phyloP scores from a whole-genome alignment of 2,113 vertebrate genomes.

The Vulpes vulpes region DNA sequence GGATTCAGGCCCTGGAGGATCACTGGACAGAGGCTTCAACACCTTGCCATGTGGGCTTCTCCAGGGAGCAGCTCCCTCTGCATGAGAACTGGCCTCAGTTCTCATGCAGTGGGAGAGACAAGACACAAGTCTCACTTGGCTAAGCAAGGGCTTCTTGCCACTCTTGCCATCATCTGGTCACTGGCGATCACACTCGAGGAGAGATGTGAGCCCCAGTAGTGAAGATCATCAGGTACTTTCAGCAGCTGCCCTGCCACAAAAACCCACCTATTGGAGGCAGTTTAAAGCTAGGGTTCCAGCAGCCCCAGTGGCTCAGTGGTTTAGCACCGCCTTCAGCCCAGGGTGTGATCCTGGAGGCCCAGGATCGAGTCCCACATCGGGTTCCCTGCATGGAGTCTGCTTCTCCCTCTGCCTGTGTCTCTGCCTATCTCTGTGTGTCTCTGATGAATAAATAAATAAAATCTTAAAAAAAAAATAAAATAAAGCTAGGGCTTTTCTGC shows the following conservation, averaged over 20 bases:
- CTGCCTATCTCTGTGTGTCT: too few species aligned
- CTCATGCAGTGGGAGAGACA: accelerated
- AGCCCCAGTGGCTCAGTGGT: too few species aligned
- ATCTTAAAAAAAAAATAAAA: too few species aligned
- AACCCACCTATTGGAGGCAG: accelerated
- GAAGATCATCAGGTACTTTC: not conserved
- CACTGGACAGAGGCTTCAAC: accelerated
- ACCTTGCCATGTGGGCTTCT: accelerated
- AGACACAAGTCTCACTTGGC: accelerated
- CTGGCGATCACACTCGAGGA: accelerated
- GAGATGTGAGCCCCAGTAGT: accelerated
- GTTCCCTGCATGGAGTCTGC: too few species aligned
- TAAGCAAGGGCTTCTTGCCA: accelerated
- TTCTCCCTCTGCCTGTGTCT: too few species aligned
- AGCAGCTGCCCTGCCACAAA: accelerated
- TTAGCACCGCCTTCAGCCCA: too few species aligned
- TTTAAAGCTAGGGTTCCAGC: too few species aligned
- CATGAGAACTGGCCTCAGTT: not conserved
- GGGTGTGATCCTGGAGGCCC: too few species aligned
- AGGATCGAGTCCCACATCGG: too few species aligned
- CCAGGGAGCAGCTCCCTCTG: accelerated
- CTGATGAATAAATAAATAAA: too few species aligned
- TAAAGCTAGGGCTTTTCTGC: not conserved
- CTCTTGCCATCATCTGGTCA: accelerated
- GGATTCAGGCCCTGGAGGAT: accelerated